These are phyloP conservation scores for Actenoides hombroni DNA, from an alignment of 2,113 vertebrate species.

Conservation along the genomic window DNA sequence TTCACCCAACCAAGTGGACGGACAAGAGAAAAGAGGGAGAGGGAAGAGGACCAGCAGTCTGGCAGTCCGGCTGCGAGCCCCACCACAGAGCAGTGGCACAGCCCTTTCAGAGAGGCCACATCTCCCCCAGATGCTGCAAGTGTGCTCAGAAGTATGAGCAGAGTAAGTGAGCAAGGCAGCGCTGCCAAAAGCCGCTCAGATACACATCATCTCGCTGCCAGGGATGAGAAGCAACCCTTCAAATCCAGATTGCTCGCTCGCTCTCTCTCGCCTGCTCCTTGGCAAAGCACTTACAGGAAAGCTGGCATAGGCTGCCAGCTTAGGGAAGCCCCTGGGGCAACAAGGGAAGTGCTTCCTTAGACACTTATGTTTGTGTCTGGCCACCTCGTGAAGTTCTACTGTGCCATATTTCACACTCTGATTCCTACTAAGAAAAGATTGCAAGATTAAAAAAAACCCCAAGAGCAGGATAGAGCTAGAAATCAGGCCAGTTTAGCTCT, in stretches of 20 bases:
- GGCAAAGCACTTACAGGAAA: background rate
- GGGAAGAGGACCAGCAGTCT: background rate
- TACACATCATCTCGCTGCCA: background rate
- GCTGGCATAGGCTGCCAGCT: background rate
- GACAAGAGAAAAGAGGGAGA: background rate
- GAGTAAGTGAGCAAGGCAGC: background rate
- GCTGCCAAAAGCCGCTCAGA: background rate
- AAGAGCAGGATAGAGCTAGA: background rate
- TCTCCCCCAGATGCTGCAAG: background rate
- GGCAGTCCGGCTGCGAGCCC: background rate
- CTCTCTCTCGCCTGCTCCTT: background rate
- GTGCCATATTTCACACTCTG: background rate
- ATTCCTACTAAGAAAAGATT: background rate
- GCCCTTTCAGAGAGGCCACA: background rate
- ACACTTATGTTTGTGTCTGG: background rate
- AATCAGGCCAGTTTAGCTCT: background rate
- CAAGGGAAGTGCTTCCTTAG: background rate
- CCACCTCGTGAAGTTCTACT: background rate
- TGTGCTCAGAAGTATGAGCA: fast-evolving
- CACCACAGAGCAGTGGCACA: background rate
- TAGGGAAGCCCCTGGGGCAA: background rate
- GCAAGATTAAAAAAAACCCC: background rate
- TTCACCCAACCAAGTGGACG: background rate
- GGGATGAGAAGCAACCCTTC: background rate
- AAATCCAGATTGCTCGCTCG: background rate